Evolutionary conservation across 2,888 invertebrate genomes (phyloP).

Genomic region (Pogonocherus hispidulus): DNA sequence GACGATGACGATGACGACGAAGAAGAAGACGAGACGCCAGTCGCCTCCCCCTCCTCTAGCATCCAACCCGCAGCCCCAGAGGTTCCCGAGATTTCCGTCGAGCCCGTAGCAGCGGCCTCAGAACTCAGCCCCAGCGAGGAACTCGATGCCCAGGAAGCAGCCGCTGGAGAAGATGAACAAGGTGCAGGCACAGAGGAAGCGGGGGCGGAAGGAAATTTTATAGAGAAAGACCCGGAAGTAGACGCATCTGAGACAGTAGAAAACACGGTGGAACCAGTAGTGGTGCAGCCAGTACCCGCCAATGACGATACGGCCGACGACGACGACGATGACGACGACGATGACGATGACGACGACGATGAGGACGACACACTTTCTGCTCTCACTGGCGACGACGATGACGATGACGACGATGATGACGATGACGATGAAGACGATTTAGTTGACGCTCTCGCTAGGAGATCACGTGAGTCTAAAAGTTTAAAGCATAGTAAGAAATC

Average conservation of each 20-base stretch:
- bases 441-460: constrained; percentile 78
- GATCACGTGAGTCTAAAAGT: constrained; percentile 89
- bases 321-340: constrained; percentile 74
- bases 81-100: constrained; percentile 35
- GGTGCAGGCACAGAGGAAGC: constrained; percentile 41
- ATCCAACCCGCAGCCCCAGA: constrained; percentile 60
- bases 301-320: constrained; percentile 68
- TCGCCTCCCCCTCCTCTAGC: constrained; percentile 69
- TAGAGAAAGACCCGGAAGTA: constrained; percentile 63
- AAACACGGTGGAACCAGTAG: constrained; percentile 60
- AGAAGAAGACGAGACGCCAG: constrained; percentile 66
- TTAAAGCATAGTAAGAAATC: constrained; percentile 63
- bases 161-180: constrained; percentile 63
- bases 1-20: constrained; percentile 69
- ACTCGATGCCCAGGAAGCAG: constrained; percentile 64
- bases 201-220: constrained; percentile 29
- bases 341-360: constrained; percentile 75
- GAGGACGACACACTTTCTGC: constrained; percentile 53
- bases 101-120: constrained; percentile 63
- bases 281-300: constrained; percentile 64
- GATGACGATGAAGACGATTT: constrained; percentile 79
- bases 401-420: constrained; percentile 77
- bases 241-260: constrained; percentile 57
- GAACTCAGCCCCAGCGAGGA: constrained; percentile 62
- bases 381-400: constrained; percentile 75